A percentile compares a stretch with the other conserved stretches of the same genome.
Evolutionary conservation across 2,113 vertebrate genomes (phyloP).

Genomic region (Aythya baeri): DNA sequence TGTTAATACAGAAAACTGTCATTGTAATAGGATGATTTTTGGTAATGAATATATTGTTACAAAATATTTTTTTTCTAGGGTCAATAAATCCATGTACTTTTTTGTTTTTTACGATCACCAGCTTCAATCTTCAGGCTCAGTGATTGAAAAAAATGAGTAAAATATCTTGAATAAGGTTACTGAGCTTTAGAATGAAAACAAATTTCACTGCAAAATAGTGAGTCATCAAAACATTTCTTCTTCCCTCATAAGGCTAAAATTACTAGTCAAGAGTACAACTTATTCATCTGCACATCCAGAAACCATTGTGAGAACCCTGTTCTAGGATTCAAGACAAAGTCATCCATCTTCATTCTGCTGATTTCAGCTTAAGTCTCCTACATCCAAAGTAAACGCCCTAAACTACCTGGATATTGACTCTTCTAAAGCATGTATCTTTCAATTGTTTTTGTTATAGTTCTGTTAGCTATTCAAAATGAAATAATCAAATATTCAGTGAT

Average conservation of each 20-base stretch:
- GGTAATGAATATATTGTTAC: not conserved
- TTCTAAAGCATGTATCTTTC: not conserved
- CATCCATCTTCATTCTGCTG: not conserved
- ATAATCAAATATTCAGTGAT: not conserved
- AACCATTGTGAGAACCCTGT: not conserved
- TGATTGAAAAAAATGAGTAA: not conserved
- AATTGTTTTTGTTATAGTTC: not conserved
- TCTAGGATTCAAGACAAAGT: not conserved
- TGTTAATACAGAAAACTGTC: not conserved
- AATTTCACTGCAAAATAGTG: not conserved
- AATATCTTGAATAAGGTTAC: not conserved
- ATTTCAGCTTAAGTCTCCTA: not conserved
- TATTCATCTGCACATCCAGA: not conserved
- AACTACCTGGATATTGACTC: not conserved
- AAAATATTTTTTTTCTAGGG: not conserved
- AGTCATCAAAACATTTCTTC: not conserved
- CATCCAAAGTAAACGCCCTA: not conserved
- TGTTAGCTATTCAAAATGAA: not conserved
- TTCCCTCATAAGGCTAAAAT: not conserved
- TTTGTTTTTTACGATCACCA: not conserved
- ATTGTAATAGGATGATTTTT: not conserved
- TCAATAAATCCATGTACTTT: not conserved
- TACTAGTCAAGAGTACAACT: not conserved
- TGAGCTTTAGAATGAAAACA: not conserved
- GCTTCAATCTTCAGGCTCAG: not conserved